These are phyloP conservation scores for Gambusia yucatana DNA, from an alignment of 2,797 vertebrate species.

Conservation along the genomic window DNA sequence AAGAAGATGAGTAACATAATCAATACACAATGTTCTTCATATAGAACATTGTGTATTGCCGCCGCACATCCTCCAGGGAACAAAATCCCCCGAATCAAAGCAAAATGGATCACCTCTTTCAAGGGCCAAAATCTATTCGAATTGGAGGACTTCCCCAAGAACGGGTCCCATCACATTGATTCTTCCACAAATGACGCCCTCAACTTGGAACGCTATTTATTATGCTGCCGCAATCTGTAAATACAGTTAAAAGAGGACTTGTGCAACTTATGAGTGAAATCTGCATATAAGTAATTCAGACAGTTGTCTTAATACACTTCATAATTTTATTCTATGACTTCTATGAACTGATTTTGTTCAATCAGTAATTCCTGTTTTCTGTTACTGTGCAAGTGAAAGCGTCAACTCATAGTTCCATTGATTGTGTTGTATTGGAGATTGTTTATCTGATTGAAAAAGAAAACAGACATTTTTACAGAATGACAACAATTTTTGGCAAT, in stretches of 20 bases:
- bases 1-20: conserved; percentile 59
- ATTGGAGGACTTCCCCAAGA: no score
- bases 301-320: conserved; percentile 11
- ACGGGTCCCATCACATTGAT: no score
- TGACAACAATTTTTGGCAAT: neutral
- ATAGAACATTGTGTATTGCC: no score
- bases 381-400: neutral
- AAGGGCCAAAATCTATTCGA: no score
- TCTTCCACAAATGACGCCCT: conserved; percentile 39
- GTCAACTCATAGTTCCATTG: neutral
- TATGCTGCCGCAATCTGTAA: conserved; percentile 31
- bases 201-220: conserved; percentile 39
- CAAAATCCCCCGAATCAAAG: no score
- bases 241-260: conserved; percentile 39
- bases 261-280: conserved; percentile 33
- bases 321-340: neutral
- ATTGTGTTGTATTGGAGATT: neutral
- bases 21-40: conserved; percentile 59
- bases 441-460: neutral
- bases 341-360: conserved; percentile 4
- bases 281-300: conserved; percentile 17
- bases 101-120: no score
- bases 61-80: no score
- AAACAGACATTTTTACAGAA: neutral
- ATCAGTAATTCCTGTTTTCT: neutral